These are phyloP conservation scores for Charina bottae DNA, from an alignment of 2,113 vertebrate species.

Conservation along the genomic window DNA sequence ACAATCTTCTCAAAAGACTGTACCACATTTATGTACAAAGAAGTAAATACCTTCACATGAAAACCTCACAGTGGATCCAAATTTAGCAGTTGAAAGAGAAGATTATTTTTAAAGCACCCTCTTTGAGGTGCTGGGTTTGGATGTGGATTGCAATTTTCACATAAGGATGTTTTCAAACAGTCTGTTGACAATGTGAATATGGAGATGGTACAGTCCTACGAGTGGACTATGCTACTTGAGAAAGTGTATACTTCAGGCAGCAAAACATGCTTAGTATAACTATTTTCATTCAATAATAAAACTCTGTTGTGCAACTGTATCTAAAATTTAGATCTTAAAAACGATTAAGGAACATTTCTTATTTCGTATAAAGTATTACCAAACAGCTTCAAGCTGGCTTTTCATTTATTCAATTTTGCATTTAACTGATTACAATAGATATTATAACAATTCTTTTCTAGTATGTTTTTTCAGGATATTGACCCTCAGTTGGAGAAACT, in stretches of 20 bases:
- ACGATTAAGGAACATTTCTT: neutral
- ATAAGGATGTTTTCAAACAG: neutral
- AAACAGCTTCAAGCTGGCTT: neutral
- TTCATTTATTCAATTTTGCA: neutral
- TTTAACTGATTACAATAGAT: neutral
- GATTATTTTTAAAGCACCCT: neutral
- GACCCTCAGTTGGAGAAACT: neutral
- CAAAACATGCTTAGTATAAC: neutral
- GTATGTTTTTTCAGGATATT: neutral
- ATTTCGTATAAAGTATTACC: neutral
- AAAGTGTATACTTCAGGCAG: neutral
- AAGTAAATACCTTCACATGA: neutral
- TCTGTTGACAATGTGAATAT: neutral
- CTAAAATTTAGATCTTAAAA: neutral
- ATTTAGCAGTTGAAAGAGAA: neutral
- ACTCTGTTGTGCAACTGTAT: neutral
- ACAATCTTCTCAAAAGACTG: neutral
- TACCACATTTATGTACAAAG: neutral
- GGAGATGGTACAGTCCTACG: neutral
- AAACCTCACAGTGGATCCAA: neutral
- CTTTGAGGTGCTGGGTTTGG: neutral
- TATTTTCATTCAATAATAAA: neutral
- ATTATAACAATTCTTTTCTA: neutral
- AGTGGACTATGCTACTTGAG: neutral
- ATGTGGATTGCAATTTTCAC: conserved; percentile 15